phyloP scores from a whole-genome alignment of 1,140 invertebrate genomes.

The Drosophila ficusphila region DNA sequence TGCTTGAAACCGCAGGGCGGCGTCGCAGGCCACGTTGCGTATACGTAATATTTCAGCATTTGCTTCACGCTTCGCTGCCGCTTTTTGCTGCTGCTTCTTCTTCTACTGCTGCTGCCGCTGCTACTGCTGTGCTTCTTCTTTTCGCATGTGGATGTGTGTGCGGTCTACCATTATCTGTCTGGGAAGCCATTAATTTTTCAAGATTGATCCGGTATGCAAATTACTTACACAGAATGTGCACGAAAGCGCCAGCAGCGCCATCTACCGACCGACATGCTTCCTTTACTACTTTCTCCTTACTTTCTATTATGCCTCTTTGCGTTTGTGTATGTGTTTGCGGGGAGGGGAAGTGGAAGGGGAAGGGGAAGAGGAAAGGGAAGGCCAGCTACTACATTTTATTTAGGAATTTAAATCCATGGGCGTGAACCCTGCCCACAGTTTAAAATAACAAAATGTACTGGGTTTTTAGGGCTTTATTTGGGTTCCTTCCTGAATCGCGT shows the following conservation, averaged over 20 bases:
- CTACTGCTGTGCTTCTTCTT: constrained; percentile 4
- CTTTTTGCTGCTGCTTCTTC: constrained; percentile 1
- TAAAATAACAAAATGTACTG: constrained; percentile 42
- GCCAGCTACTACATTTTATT: constrained; percentile 46
- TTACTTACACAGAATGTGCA: constrained; percentile 81
- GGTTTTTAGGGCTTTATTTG: constrained; percentile 28
- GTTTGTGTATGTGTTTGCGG: neutral
- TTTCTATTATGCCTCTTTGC: constrained; percentile 58
- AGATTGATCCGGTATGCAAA: constrained; percentile 84
- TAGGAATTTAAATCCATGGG: constrained; percentile 48
- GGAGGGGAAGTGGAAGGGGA: neutral
- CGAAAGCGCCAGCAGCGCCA: constrained; percentile 70
- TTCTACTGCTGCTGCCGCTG: neutral
- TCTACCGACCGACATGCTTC: constrained; percentile 49
- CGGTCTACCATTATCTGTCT: constrained; percentile 83
- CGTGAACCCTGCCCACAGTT: constrained; percentile 26
- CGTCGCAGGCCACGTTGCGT: constrained; percentile 60
- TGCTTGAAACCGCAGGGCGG: constrained; percentile 68
- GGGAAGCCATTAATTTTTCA: constrained; percentile 84
- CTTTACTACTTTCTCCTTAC: constrained; percentile 60
- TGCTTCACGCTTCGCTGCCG: constrained; percentile 69
- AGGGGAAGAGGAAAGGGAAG: neutral
- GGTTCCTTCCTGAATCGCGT: constrained; percentile 20
- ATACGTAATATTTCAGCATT: constrained; percentile 82
- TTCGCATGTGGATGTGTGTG: constrained; percentile 51